Evolutionary conservation across 2,113 vertebrate genomes (phyloP).

Genomic region (Epinephelus fuscoguttatus): DNA sequence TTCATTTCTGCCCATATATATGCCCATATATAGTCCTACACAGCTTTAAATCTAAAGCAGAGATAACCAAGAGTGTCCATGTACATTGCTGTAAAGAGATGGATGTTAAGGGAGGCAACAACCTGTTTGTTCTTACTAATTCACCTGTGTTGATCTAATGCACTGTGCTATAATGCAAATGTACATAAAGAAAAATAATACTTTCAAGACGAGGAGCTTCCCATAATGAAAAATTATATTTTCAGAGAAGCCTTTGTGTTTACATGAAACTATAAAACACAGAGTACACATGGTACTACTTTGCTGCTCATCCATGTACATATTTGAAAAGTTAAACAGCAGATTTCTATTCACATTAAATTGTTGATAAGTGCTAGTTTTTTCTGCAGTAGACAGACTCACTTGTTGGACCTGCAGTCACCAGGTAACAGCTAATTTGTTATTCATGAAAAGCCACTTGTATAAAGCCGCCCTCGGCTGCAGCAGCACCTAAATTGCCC

Average conservation of each 20-base stretch:
- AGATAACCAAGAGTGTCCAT: not conserved
- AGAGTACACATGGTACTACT: not conserved
- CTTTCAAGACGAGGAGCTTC: not conserved
- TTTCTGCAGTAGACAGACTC: slow-evolving; percentile 2
- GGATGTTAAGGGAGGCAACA: not conserved
- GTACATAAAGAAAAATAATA: not conserved
- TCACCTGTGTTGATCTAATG: not conserved
- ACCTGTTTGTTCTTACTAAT: not conserved
- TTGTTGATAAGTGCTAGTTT: slow-evolving; percentile 37
- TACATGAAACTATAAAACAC: not conserved
- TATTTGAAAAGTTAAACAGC: slow-evolving; percentile 22
- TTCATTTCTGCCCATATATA: too few species aligned
- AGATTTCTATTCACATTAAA: slow-evolving; percentile 44
- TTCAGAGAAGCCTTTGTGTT: too few species aligned
- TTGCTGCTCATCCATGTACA: not conserved
- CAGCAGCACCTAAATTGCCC: slow-evolving; percentile 73
- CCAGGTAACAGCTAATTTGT: slow-evolving; percentile 68
- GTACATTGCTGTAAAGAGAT: not conserved
- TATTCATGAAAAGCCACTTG: slow-evolving; percentile 77
- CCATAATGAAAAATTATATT: not conserved
- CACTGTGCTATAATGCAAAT: not conserved
- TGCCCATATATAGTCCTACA: too few species aligned
- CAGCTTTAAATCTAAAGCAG: not conserved
- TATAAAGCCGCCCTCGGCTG: slow-evolving; percentile 55
- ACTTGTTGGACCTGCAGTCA: slow-evolving; percentile 69